Evolutionary conservation across 2,113 vertebrate species (phyloP), one percentile per base, ranked within the genome.

Genomic region (Marmota flaviventris): DNA sequence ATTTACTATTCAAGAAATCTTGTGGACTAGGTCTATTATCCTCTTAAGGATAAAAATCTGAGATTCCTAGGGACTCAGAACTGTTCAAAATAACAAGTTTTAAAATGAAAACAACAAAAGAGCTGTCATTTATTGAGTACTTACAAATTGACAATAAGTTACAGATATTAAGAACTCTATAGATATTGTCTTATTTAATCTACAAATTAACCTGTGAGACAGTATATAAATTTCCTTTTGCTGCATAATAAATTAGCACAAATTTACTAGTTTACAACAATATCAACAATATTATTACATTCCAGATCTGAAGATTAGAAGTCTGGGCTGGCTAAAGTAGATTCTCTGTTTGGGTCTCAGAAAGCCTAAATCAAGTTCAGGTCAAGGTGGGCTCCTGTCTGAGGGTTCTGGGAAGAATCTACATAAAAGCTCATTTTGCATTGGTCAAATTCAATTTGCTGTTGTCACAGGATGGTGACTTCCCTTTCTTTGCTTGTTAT

Each of bases 331-430:
- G 24, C 34, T 53, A 27, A 39, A 29, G 7, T 32, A 2, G 37
- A 69, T 85, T 95, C 34, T 70, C 22, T 45, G 9, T 1, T 34
- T 72, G 2, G 29, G 14, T 22, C 4, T 70, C 27, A 32, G 8
- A 27, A 58, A 27, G 5, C 11, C 48, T 51, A 75, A 73, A 81
- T 84, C 39, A 96, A 81, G 16, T 2, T 1, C 39, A 13, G 18
- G 13, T 1, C 0, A 42, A 2, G 48, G 1, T 51, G 32, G 29
- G 3, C 13, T 82, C 0, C 48, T 65, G 39, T 34, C 9, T 39
- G 29, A 7, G 75, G 10, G 0, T 2, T 73, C 5, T 25, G 5
- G 22, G 27, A 34, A 29, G 17, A 84, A 75, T 48, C 7, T 25
- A 27, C 0, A 24, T 48, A 13, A 2, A 45, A 39, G 16, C 0